These are phyloP conservation scores for Lophius piscatorius DNA, from an alignment of 2,113 vertebrate genomes.

Conservation along the genomic window DNA sequence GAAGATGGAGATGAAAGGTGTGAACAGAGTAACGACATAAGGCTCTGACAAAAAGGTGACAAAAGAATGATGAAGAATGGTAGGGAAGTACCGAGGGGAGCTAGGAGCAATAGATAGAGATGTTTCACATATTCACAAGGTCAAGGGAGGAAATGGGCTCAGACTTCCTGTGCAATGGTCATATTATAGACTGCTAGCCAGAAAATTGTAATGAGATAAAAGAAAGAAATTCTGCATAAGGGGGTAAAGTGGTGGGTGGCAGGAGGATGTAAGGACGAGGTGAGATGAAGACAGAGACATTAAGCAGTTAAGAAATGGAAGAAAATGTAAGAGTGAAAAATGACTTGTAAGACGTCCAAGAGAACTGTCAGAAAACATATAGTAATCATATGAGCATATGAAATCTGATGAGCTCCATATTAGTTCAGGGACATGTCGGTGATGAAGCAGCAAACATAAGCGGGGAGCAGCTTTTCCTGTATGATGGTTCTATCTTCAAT, in stretches of 20 bases:
- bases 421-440: not conserved
- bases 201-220: no score
- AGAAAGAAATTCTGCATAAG: no score
- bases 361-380: no score
- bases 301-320: no score
- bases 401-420: no score
- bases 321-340: no score
- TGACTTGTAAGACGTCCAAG: no score
- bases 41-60: not conserved
- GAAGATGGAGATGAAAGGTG: not conserved
- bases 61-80: not conserved
- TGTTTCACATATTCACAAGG: slow-evolving; percentile 36
- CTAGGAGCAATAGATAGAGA: not conserved
- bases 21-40: not conserved
- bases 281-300: no score
- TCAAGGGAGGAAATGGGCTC: slow-evolving; percentile 37
- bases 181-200: no score
- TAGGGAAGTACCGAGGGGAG: not conserved
- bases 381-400: no score
- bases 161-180: not conserved
- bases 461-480: not conserved
- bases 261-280: no score
- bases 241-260: no score
- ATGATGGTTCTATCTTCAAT: slow-evolving; percentile 11
- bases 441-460: slow-evolving; percentile 7